phyloP scores from a whole-genome alignment of 2,113 vertebrate species.

The Lipophrys pholis region DNA sequence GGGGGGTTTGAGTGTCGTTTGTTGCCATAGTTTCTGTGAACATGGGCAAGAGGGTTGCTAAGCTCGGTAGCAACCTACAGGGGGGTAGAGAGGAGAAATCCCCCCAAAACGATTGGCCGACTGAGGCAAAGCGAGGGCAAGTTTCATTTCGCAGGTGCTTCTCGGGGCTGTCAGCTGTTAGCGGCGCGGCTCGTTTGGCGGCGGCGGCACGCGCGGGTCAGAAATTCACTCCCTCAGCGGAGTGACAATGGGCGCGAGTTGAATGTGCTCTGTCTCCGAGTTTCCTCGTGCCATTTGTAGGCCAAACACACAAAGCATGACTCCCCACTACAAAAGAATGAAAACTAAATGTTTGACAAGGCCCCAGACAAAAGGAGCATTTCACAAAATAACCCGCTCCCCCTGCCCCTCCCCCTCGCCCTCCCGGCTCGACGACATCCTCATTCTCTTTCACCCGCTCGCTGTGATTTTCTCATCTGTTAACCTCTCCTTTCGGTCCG shows the following conservation, averaged over 20 bases:
- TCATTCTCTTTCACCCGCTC: conserved; percentile 66
- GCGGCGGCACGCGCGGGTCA: conserved; percentile 3
- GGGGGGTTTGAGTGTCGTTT: conserved; percentile 54
- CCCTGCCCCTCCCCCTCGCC: conserved; percentile 12
- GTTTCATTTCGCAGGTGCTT: not conserved
- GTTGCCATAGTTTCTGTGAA: conserved; percentile 76
- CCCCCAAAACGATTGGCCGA: conserved; percentile 12
- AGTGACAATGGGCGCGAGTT: conserved; percentile 14
- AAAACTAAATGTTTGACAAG: conserved; percentile 79
- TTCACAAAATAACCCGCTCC: conserved; percentile 61
- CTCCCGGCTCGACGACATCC: conserved; percentile 50
- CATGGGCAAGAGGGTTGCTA: conserved; percentile 52
- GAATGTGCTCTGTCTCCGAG: conserved; percentile 19
- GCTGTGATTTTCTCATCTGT: conserved; percentile 67
- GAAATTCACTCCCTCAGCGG: conserved; percentile 11
- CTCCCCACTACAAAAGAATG: conserved; percentile 61
- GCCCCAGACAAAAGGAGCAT: conserved; percentile 66
- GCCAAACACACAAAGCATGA: conserved; percentile 70
- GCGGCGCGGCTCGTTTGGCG: no score
- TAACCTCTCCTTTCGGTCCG: conserved; percentile 66
- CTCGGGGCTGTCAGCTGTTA: not conserved
- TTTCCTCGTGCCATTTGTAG: conserved; percentile 53
- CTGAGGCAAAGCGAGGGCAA: conserved; percentile 15
- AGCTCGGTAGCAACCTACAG: conserved; percentile 44
- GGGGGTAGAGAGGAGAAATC: not conserved